Evolutionary conservation across 2,888 invertebrate species (phyloP).

Genomic region (Malacosoma neustria): DNA sequence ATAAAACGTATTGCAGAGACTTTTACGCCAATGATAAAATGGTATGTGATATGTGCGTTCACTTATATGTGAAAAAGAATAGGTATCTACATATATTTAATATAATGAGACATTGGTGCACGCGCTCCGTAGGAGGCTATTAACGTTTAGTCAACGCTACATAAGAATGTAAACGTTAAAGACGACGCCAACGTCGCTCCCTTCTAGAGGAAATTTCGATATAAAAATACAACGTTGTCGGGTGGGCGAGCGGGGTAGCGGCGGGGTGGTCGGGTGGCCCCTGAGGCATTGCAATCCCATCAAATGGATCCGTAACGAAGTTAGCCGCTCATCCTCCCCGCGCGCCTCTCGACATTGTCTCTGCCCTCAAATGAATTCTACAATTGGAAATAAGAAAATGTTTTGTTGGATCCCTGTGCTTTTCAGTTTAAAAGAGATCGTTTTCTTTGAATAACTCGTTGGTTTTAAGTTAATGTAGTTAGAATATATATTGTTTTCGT

Average conservation of each 20-base stretch:
- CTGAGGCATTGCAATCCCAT: slow-evolving; percentile 80
- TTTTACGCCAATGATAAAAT: slow-evolving; percentile 53
- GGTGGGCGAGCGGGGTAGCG: slow-evolving; percentile 27
- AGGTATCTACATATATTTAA: slow-evolving; percentile 14
- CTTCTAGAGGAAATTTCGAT: slow-evolving; percentile 72
- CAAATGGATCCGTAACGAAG: slow-evolving; percentile 87
- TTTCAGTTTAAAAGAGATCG: slow-evolving; percentile 69
- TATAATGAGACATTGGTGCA: slow-evolving; percentile 26
- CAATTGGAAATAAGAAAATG: slow-evolving; percentile 76
- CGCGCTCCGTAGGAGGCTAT: slow-evolving; percentile 60
- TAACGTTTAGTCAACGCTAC: slow-evolving; percentile 71
- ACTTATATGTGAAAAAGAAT: slow-evolving; percentile 12
- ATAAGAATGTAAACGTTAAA: slow-evolving; percentile 75
- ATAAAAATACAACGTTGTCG: slow-evolving; percentile 68
- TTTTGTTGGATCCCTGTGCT: slow-evolving; percentile 71
- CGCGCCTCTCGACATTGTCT: slow-evolving; percentile 73
- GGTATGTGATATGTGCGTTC: slow-evolving; percentile 51
- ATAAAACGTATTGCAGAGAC: slow-evolving; percentile 49
- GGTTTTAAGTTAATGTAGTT: too few relatives aligned
- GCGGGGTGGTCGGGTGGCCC: slow-evolving; percentile 46
- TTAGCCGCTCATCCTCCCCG: slow-evolving; percentile 78
- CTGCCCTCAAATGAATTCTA: slow-evolving; percentile 76
- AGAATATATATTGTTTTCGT: too few relatives aligned
- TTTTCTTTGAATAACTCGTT: slow-evolving; percentile 55
- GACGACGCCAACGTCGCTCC: slow-evolving; percentile 61